Evolutionary conservation across 2,797 vertebrate genomes (phyloP).

Genomic region (Xerus rutilus): DNA sequence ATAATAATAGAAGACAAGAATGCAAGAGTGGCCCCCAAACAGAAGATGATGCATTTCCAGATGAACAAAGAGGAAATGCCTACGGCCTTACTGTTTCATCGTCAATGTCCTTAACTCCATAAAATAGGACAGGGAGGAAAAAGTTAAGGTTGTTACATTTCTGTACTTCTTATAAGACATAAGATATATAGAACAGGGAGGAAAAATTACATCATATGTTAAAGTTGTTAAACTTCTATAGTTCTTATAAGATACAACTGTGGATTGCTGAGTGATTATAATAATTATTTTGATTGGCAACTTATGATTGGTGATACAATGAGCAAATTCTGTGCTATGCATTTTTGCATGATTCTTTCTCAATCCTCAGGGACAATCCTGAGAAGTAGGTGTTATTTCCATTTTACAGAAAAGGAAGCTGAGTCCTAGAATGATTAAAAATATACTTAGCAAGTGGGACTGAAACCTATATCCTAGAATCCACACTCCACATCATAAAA

Average conservation of each 20-base stretch:
- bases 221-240: neutral
- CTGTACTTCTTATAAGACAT: neutral
- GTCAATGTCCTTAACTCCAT: constrained; percentile 6
- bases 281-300: neutral
- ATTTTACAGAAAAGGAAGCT: neutral
- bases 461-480: neutral
- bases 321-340: neutral
- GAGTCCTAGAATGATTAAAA: neutral
- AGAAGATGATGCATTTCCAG: neutral
- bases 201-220: neutral
- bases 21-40: neutral
- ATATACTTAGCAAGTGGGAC: neutral
- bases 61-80: constrained; percentile 32
- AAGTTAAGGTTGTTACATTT: neutral
- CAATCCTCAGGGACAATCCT: neutral
- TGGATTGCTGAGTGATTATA: neutral
- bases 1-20: neutral
- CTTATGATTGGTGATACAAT: constrained; percentile 1
- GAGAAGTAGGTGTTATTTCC: neutral
- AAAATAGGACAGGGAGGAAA: neutral
- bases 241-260: neutral
- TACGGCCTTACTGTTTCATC: neutral
- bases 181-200: neutral
- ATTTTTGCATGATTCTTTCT: neutral
- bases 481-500: neutral